These are phyloP conservation scores for Lordiphosa mommai DNA, from an alignment of 1,140 invertebrate genomes.

Conservation along the genomic window DNA sequence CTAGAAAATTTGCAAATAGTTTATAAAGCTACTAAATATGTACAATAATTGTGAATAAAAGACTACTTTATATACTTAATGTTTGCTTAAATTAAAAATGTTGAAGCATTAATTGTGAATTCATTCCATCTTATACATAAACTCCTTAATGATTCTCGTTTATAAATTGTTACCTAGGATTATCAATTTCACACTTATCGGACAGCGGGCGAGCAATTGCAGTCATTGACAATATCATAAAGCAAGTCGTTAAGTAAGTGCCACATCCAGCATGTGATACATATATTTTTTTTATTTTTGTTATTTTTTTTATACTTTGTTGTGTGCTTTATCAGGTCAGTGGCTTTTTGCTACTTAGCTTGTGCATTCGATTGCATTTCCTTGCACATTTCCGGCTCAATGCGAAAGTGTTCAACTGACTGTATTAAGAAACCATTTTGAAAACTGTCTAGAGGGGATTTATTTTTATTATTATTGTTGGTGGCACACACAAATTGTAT, in stretches of 20 bases:
- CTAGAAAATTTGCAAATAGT: too few species aligned
- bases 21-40: too few species aligned
- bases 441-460: slow-evolving; percentile 44
- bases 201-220: slow-evolving; percentile 36
- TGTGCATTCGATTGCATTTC: slow-evolving; percentile 24
- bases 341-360: slow-evolving; percentile 4
- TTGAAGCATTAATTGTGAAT: too few species aligned
- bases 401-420: slow-evolving; percentile 31
- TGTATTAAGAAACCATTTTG: slow-evolving; percentile 44
- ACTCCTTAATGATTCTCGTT: too few species aligned
- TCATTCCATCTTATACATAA: too few species aligned
- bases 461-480: slow-evolving; percentile 44
- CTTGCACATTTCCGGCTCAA: slow-evolving; percentile 48
- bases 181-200: slow-evolving; percentile 33
- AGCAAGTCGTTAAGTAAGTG: slow-evolving; percentile 30
- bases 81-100: too few species aligned
- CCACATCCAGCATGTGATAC: slow-evolving; percentile 7
- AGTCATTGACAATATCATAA: slow-evolving; percentile 50
- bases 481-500: neutral
- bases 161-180: too few species aligned
- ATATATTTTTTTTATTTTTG: too few species aligned
- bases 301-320: neutral
- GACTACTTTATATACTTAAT: too few species aligned
- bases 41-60: too few species aligned
- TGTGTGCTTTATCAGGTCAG: slow-evolving; percentile 21